phyloP scores from a whole-genome alignment of 2,113 vertebrate species.

The Caranx melampygus region DNA sequence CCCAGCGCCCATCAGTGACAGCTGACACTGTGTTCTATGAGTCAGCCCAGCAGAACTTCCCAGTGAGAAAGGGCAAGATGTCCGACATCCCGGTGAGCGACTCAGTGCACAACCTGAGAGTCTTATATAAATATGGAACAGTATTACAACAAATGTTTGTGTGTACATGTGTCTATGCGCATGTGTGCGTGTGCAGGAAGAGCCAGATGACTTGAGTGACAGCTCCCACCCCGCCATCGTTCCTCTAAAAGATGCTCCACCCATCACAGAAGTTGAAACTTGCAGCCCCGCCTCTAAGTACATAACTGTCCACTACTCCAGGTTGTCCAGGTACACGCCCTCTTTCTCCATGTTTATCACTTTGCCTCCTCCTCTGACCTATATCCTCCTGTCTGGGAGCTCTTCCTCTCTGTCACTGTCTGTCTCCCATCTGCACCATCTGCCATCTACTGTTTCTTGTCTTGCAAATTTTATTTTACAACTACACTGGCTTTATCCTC shows the following conservation, averaged over 20 bases:
- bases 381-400: not conserved
- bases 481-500: not conserved
- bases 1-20: slow-evolving; percentile 71
- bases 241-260: slow-evolving; percentile 80
- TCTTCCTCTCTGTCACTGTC: not conserved
- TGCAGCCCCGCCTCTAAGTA: slow-evolving; percentile 62
- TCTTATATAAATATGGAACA: not conserved
- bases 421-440: not conserved
- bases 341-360: not conserved
- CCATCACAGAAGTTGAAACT: slow-evolving; percentile 57
- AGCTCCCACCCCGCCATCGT: slow-evolving; percentile 79
- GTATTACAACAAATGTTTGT: not conserved
- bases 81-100: slow-evolving; percentile 78
- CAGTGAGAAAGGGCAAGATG: slow-evolving; percentile 74
- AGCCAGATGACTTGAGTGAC: slow-evolving; percentile 82
- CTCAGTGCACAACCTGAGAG: not conserved
- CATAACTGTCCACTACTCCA: slow-evolving; percentile 81
- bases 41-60: slow-evolving; percentile 71
- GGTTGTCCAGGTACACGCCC: slow-evolving; percentile 67
- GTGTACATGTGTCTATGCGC: slow-evolving; percentile 11
- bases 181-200: slow-evolving; percentile 71
- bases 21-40: slow-evolving; percentile 77
- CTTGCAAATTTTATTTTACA: slow-evolving; percentile 42
- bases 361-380: not conserved
- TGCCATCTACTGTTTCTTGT: slow-evolving; percentile 30